Base-by-base conservation (phyloP, 2,113 vertebrate genomes). In the Sarotherodon lohbergeri region DNA sequence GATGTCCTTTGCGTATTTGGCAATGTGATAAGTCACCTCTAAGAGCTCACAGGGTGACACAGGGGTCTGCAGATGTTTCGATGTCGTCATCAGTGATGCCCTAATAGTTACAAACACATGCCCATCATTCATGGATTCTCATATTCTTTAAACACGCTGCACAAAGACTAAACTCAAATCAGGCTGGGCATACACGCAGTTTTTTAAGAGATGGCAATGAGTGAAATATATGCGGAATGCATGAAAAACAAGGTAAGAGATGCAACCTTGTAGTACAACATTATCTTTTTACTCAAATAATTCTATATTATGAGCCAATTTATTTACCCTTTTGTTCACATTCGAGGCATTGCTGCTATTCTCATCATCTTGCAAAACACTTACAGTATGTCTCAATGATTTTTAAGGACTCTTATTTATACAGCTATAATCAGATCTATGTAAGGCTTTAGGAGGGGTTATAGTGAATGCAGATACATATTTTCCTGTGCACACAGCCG, bases 41-140 rank as follows among this genome's bases (percentile, higher is more conserved):
- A 39, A 66, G 17, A 39, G 19, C 39, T 68, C 34, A 13, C 19
- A 39, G 34, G 29, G 24, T 48, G 32, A 32, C 29, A 34, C 29
- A 6, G 32, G 3, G 34, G 14, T 22, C 34, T 39, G 34, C 63
- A 68, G 34, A 68, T 39, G 34, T 36, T 5, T 41, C 10, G 0
- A 11, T 39, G 34, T 11, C 19, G 12, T 66, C 34, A 66, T 68
- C 19, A 66, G 3, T 1, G 61, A 66, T 36, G 61, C 19, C 11
- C 4, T 39, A 8, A 39, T 13, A 68, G 63, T n/a, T 39, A 14
- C 36, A 39, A 68, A 68, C 1, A 0, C 12, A 8, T 0, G 4
- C 2, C 17, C 17, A n/a, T 63, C 9, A 36, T 71, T 71, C 34
- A 5, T 24, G 34, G 36, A 71, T 41, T 43, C 66, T 14, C 3